Base-by-base conservation (phyloP, 2,113 vertebrate species). In the Bolborhynchus lineola region DNA sequence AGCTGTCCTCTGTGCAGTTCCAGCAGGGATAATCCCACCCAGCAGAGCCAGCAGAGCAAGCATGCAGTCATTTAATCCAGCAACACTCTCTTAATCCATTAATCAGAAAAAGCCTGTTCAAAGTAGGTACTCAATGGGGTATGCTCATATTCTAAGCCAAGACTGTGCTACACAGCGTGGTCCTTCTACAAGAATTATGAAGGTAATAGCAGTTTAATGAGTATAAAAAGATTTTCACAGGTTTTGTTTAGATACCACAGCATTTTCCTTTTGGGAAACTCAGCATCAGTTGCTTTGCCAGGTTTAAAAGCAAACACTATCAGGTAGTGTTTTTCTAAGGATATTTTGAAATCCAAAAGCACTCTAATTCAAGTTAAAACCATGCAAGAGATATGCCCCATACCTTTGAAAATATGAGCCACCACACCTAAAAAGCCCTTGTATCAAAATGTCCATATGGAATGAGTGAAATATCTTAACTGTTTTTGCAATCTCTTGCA, bases 351-450 rank as follows among this genome's bases (percentile, higher is more conserved):
- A 33, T 44, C 18, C 33, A 87, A 13, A 86, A 89, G 4, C 18
- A 17, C 7, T 71, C 14, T 59, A 2, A 6, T 81, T 74, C 24
- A 29, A 28, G 10, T 49, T 35, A 85, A 90, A 62, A 60, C 23
- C 6, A 2, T 6, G 1, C 5, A 16, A 74, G 7, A 35, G 13
- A 6, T 12, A 41, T 0, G 1, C 2, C 1, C 1, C 1, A 2
- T 41, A 60, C 5, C 13, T 70, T 63, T 37, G 18, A 68, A 60
- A 93, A 64, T 9, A 9, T 29, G 9, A 1, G 4, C 7, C 18
- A 3, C 44, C 80, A 9, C 20, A 55, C 20, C 4, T 23, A 37
- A 76, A 44, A 1, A 52, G 1, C 5, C 4, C 16, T 67, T 11
- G 4, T 83, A 70, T 78, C 14, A 60, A 52, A 78, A 53, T 6